A percentile compares a stretch with the other conserved stretches of the same genome.
Evolutionary conservation across 2,113 vertebrate genomes (phyloP).

Genomic region (Calonectris borealis): DNA sequence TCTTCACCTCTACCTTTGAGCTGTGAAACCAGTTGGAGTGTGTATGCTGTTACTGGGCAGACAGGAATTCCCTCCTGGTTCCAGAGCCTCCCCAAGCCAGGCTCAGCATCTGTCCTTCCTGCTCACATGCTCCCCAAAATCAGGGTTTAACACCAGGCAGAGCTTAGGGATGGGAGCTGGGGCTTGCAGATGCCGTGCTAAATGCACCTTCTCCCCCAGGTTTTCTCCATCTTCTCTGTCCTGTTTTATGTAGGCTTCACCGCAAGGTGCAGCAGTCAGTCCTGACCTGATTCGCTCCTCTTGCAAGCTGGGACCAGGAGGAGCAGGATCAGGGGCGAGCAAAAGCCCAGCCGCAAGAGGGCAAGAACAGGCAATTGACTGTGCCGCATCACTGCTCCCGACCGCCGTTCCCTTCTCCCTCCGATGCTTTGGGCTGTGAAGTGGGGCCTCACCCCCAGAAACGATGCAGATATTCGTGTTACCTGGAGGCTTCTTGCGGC

Average conservation of each 20-base stretch:
- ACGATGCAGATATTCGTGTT: fast-evolving
- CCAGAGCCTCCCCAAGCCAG: neutral
- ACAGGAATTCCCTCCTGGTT: neutral
- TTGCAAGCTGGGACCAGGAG: neutral
- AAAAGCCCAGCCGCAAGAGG: fast-evolving
- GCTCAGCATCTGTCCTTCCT: neutral
- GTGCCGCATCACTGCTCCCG: neutral
- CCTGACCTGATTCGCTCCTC: neutral
- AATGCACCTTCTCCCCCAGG: neutral
- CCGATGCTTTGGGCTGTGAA: neutral
- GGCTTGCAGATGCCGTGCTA: neutral
- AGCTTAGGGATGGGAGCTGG: neutral
- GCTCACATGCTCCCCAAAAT: neutral
- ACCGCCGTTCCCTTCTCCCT: neutral
- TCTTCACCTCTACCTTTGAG: neutral
- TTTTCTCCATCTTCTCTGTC: neutral
- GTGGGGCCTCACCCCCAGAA: neutral
- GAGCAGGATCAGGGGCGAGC: neutral
- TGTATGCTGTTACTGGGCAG: neutral
- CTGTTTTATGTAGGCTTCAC: neutral
- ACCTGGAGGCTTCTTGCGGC: neutral
- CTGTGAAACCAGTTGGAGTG: neutral
- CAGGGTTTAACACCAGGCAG: neutral
- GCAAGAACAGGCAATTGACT: neutral
- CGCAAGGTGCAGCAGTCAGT: neutral